These are phyloP conservation scores for Octopus sinensis DNA, from an alignment of 1,140 invertebrate species.

Conservation along the genomic window DNA sequence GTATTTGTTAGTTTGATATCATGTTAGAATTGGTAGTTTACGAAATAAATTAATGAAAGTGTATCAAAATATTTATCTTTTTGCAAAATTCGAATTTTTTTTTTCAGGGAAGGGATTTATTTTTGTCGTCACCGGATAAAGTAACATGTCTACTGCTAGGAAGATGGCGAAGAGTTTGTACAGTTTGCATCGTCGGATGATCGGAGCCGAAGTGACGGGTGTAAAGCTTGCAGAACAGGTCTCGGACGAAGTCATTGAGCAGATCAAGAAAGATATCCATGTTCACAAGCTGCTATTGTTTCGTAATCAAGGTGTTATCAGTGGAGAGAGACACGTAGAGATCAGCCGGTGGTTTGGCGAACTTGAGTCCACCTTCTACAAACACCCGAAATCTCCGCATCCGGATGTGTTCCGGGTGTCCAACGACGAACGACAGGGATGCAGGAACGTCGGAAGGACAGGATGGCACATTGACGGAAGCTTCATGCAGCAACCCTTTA, in stretches of 20 bases:
- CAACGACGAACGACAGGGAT: slow-evolving; percentile 59
- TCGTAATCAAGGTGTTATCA: slow-evolving; percentile 58
- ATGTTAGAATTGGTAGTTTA: no score
- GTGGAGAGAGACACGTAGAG: slow-evolving; percentile 58
- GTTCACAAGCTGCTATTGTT: slow-evolving; percentile 57
- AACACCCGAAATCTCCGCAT: slow-evolving; percentile 59
- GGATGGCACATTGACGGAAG: slow-evolving; percentile 63
- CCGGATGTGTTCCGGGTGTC: slow-evolving; percentile 61
- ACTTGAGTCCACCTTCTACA: slow-evolving; percentile 61
- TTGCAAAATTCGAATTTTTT: no score
- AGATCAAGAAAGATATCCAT: slow-evolving; percentile 56
- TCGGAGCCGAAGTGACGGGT: slow-evolving; percentile 53
- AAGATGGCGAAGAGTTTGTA: background rate
- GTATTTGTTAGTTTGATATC: no score
- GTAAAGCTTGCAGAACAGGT: slow-evolving; percentile 53
- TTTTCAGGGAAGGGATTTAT: no score
- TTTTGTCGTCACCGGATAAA: background rate
- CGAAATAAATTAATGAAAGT: no score
- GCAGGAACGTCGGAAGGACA: slow-evolving; percentile 59
- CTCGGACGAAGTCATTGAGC: slow-evolving; percentile 52
- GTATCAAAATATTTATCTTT: no score
- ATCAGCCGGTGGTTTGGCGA: slow-evolving; percentile 62
- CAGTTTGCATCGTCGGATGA: background rate
- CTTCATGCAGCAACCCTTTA: slow-evolving; percentile 59
- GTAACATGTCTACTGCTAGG: background rate